Conservation (phyloP, 2,888 invertebrate genomes). For the Seira sanloemensis region DNA sequence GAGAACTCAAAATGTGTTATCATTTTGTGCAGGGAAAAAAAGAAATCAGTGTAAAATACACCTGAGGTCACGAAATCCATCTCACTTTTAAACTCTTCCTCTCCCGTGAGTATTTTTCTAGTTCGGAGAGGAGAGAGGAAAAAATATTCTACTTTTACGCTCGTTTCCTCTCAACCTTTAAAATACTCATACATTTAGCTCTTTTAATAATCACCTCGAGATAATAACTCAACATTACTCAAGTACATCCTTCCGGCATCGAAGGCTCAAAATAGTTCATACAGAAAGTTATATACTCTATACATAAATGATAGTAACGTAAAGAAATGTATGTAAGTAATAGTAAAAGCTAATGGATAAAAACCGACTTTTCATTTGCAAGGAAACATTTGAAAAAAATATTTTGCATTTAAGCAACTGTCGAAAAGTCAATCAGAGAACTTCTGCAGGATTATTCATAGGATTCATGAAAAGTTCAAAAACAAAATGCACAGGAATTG, state of each 20-base stretch:
- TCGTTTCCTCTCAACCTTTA: background rate
- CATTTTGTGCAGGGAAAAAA: background rate
- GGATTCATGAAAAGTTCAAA: too few species aligned
- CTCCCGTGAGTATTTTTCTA: background rate
- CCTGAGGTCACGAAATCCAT: background rate
- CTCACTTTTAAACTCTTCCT: constrained; percentile 12
- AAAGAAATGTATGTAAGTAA: background rate
- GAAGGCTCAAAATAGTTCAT: too few species aligned
- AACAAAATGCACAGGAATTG: too few species aligned
- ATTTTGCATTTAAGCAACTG: too few species aligned
- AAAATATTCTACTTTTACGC: constrained; percentile 5
- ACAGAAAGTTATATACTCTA: too few species aligned
- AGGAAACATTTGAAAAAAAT: too few species aligned
- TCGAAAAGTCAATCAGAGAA: too few species aligned
- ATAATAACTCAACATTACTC: constrained; percentile 39
- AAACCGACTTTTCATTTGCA: too few species aligned
- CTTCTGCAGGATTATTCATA: too few species aligned
- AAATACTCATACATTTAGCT: constrained; percentile 1
- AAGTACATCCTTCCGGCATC: constrained; percentile 44
- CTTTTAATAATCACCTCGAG: background rate
- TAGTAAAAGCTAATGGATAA: too few species aligned
- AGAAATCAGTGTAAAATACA: background rate
- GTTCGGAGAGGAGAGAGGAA: too few species aligned
- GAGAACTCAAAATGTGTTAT: background rate
- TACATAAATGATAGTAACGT: too few species aligned